Conservation (phyloP, 2,888 invertebrate species). For the Drosophila subquinaria region DNA sequence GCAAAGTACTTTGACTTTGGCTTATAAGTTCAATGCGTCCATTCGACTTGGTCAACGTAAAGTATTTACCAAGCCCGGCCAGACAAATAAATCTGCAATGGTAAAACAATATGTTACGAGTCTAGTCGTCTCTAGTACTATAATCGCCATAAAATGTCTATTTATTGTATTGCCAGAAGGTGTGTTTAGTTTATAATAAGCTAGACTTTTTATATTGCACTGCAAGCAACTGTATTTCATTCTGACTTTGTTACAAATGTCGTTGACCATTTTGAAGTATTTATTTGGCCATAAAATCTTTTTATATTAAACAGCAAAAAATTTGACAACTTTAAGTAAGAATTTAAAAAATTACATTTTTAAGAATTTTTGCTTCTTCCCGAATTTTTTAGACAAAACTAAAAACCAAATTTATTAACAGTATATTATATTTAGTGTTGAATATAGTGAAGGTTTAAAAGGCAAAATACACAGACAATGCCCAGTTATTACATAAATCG, state of each 20-base stretch:
- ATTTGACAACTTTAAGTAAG: too few species aligned
- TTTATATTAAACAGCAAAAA: not conserved
- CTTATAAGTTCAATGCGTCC: conserved; percentile 68
- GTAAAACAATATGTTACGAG: conserved; percentile 15
- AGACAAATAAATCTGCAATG: conserved; percentile 21
- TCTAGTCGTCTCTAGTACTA: conserved; percentile 12
- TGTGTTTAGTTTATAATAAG: conserved; percentile 6
- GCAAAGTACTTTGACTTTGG: conserved; percentile 61
- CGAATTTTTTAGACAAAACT: too few species aligned
- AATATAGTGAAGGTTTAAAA: not conserved
- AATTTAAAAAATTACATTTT: too few species aligned
- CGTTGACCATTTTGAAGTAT: not conserved
- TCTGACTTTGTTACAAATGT: not conserved
- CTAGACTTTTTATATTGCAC: conserved; percentile 3
- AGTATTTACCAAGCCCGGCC: conserved; percentile 9
- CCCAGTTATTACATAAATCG: not conserved
- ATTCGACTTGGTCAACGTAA: conserved; percentile 19
- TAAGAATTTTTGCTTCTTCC: too few species aligned
- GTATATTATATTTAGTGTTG: too few species aligned
- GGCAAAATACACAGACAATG: not conserved
- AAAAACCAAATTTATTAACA: too few species aligned
- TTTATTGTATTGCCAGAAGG: conserved; percentile 10
- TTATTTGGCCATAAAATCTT: not conserved
- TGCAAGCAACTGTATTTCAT: conserved; percentile 10
- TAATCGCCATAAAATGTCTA: conserved; percentile 9